phyloP scores from a whole-genome alignment of 1,140 invertebrate genomes.

The Lepidurus arcticus region DNA sequence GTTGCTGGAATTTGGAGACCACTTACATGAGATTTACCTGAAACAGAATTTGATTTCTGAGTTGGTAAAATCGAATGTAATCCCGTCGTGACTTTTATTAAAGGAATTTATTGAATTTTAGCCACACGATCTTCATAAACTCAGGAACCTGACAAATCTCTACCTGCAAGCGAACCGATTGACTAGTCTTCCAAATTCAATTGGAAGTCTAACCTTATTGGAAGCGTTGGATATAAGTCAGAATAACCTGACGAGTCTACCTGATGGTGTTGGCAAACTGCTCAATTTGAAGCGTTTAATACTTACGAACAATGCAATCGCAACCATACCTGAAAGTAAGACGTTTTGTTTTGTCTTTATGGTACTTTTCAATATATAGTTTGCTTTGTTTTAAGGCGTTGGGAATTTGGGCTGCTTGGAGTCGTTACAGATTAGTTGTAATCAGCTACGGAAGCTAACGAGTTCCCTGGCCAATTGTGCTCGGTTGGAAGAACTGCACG shows the following conservation, averaged over 20 bases:
- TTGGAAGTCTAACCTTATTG: conserved; percentile 25
- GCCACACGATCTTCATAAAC: conserved; percentile 29
- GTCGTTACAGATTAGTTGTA: conserved; percentile 30
- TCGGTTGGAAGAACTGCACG: conserved; percentile 24
- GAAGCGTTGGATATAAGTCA: conserved; percentile 33
- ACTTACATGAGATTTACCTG: conserved; percentile 32
- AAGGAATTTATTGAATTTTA: conserved; percentile 23
- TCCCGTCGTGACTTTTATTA: neutral
- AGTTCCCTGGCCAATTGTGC: conserved; percentile 2
- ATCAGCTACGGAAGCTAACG: conserved; percentile 25
- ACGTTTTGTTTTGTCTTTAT: neutral
- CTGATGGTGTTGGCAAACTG: conserved; percentile 29
- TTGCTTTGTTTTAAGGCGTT: neutral
- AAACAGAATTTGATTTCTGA: conserved; percentile 32
- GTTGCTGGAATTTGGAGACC: conserved; percentile 25
- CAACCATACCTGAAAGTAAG: conserved; percentile 10
- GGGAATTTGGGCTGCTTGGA: conserved; percentile 10
- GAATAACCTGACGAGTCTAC: conserved; percentile 27
- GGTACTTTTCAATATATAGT: neutral
- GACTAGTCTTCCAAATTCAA: conserved; percentile 29
- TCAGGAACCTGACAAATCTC: conserved; percentile 34
- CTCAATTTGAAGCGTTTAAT: conserved; percentile 24
- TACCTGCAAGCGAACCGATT: conserved; percentile 33
- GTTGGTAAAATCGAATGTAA: conserved; percentile 18
- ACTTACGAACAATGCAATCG: conserved; percentile 29